Evolutionary conservation across 2,113 vertebrate genomes (phyloP).

Genomic region (Crotalus horridus): DNA sequence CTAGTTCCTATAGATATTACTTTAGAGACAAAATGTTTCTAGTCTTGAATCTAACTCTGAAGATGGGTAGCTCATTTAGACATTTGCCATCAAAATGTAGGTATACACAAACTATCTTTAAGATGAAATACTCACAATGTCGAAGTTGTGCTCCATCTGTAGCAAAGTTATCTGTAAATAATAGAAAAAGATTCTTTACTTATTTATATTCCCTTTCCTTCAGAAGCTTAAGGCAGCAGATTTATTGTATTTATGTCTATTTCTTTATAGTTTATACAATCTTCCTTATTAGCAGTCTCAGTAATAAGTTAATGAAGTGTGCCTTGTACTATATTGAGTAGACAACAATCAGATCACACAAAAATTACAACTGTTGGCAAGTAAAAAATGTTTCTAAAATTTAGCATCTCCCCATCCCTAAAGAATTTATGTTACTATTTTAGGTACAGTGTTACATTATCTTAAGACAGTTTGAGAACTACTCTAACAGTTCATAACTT

Average conservation of each 20-base stretch:
- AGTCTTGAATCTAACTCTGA: neutral
- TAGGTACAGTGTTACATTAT: neutral
- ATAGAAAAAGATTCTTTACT: constrained; percentile 9
- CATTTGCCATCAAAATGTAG: neutral
- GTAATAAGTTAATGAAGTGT: neutral
- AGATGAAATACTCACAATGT: constrained; percentile 87
- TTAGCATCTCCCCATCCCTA: neutral
- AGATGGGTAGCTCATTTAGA: neutral
- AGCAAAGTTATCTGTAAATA: constrained; percentile 89
- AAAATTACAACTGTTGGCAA: neutral
- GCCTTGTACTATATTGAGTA: neutral
- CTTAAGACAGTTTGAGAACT: neutral
- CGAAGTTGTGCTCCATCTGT: constrained; percentile 99
- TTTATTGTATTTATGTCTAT: neutral
- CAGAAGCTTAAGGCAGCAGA: neutral
- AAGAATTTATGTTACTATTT: neutral
- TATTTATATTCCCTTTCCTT: neutral
- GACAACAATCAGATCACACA: neutral
- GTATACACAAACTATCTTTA: neutral
- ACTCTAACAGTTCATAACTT: neutral
- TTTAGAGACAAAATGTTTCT: neutral
- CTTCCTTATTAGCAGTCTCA: neutral
- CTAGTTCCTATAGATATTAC: neutral
- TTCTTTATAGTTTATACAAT: neutral
- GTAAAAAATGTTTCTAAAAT: neutral